Conservation (phyloP, 1,140 invertebrate genomes). For the Heliconius melpomene region DNA sequence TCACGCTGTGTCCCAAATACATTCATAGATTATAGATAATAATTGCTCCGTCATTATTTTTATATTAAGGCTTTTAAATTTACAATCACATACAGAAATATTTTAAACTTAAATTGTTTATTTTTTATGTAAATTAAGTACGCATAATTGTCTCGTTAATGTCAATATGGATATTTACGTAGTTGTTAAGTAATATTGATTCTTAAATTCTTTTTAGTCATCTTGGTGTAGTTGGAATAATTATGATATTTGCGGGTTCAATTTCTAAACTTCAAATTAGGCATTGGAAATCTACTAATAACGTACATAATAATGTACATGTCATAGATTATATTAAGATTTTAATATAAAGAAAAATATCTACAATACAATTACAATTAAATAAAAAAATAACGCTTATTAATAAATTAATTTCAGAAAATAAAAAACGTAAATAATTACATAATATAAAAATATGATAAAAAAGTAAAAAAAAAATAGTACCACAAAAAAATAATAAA, state of each 20-base stretch:
- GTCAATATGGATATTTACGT: neutral
- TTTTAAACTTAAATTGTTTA: neutral
- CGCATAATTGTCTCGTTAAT: neutral
- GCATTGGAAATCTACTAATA: neutral
- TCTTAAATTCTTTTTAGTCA: neutral
- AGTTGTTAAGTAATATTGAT: neutral
- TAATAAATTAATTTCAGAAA: neutral
- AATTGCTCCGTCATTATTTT: neutral
- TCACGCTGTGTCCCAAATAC: too few relatives aligned
- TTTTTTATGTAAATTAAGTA: neutral
- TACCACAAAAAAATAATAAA: slow-evolving; percentile 37
- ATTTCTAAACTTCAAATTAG: too few relatives aligned
- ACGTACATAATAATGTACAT: too few relatives aligned
- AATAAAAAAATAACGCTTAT: too few relatives aligned
- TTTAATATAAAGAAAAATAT: too few relatives aligned
- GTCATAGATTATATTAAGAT: too few relatives aligned
- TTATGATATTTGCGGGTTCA: too few relatives aligned
- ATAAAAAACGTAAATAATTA: slow-evolving; percentile 15
- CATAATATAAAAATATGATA: slow-evolving; percentile 23
- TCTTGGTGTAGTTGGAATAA: too few relatives aligned
- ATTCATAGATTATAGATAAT: too few relatives aligned
- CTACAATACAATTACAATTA: too few relatives aligned
- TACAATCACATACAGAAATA: neutral
- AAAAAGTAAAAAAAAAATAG: slow-evolving; percentile 28
- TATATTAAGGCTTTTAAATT: neutral